Conservation (phyloP, 2,113 vertebrate genomes). For the Poicephalus meyeri region DNA sequence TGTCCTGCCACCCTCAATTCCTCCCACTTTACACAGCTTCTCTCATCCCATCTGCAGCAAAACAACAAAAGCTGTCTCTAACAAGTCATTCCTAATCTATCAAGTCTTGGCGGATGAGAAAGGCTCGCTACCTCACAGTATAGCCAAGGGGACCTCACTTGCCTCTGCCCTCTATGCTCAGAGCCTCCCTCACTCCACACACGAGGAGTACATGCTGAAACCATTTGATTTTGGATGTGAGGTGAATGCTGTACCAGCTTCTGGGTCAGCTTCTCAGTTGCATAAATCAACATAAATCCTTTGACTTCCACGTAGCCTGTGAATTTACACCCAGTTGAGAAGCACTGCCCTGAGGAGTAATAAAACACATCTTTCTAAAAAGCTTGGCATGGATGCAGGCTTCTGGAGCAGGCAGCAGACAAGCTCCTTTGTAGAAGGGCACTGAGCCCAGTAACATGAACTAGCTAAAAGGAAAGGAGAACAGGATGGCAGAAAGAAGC, state of each 20-base stretch:
- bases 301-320: background rate
- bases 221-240: background rate
- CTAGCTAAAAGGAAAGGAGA: background rate
- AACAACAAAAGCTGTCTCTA: conserved; percentile 24
- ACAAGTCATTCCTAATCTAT: conserved; percentile 16
- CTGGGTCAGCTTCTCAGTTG: background rate
- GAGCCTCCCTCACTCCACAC: background rate
- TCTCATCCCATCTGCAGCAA: conserved; percentile 13
- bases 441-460: background rate
- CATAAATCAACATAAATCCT: background rate
- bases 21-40: background rate
- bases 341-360: background rate
- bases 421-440: background rate
- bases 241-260: background rate
- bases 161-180: background rate
- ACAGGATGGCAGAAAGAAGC: fast-evolving
- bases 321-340: background rate
- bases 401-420: background rate
- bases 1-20: background rate
- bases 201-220: background rate
- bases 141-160: background rate
- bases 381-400: background rate
- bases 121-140: background rate
- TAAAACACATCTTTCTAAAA: background rate
- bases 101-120: background rate